phyloP scores from a whole-genome alignment of 2,797 vertebrate species.

The Brotula barbata region DNA sequence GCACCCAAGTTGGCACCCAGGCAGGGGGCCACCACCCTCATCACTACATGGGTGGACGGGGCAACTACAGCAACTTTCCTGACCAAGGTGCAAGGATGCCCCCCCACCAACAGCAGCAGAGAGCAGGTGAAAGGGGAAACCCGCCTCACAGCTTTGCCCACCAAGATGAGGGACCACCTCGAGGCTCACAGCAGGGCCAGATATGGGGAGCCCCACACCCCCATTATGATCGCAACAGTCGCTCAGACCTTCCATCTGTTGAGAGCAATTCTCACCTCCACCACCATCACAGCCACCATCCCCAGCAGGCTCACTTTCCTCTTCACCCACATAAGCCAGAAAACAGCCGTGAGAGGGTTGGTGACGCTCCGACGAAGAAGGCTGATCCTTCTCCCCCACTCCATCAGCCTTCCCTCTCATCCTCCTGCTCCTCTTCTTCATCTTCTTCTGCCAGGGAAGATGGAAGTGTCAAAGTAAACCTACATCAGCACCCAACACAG shows the following conservation, averaged over 20 bases:
- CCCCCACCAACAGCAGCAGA: slow-evolving; percentile 75
- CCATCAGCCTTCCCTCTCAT: slow-evolving; percentile 76
- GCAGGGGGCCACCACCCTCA: slow-evolving; percentile 73
- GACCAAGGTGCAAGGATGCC: slow-evolving; percentile 76
- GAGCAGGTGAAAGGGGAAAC: slow-evolving; percentile 64
- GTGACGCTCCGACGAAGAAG: slow-evolving; percentile 73
- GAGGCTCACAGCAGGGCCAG: slow-evolving; percentile 77
- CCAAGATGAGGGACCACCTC: slow-evolving; percentile 78
- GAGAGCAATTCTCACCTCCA: slow-evolving; percentile 76
- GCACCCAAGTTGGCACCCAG: slow-evolving; percentile 69
- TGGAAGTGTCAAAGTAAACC: slow-evolving; percentile 66
- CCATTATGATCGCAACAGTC: slow-evolving; percentile 81
- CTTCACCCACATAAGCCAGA: slow-evolving; percentile 79
- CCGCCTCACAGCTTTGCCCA: slow-evolving; percentile 78
- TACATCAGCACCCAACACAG: slow-evolving; percentile 70
- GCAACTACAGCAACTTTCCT: slow-evolving; percentile 80
- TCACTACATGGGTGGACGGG: slow-evolving; percentile 80
- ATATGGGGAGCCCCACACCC: slow-evolving; percentile 78
- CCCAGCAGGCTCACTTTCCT: slow-evolving; percentile 73
- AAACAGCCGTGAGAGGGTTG: slow-evolving; percentile 68
- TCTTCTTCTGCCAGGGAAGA: slow-evolving; percentile 80
- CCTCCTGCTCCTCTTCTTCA: slow-evolving; percentile 82
- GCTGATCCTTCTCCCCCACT: slow-evolving; percentile 72
- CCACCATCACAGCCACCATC: slow-evolving; percentile 71
- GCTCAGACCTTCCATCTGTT: slow-evolving; percentile 68